Evolutionary conservation across 2,113 vertebrate species (phyloP).

Genomic region (Tylochromis polylepis): DNA sequence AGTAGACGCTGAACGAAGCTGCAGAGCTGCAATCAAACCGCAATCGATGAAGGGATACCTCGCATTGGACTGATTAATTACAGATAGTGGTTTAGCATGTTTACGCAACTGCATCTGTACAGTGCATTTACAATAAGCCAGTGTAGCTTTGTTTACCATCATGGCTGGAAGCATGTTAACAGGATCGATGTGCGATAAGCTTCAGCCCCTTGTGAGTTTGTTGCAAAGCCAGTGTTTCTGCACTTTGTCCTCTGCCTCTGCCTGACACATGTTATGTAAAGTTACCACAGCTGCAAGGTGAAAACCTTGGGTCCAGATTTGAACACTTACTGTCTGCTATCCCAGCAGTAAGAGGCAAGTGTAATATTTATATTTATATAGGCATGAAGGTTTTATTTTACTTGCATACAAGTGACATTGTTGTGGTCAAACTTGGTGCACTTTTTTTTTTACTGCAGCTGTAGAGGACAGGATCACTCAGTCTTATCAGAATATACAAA

Average conservation of each 20-base stretch:
- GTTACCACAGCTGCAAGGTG: background rate
- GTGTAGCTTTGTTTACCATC: background rate
- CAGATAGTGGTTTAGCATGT: constrained; percentile 28
- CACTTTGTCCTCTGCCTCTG: background rate
- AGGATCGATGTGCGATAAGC: constrained; percentile 22
- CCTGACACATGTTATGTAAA: background rate
- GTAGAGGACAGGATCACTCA: background rate
- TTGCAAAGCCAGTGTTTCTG: background rate
- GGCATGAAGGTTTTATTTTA: background rate
- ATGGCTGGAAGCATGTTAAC: background rate
- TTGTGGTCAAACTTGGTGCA: background rate
- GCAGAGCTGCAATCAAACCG: constrained; percentile 7
- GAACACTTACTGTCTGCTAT: background rate
- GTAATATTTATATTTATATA: too few relatives aligned
- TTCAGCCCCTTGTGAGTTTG: background rate
- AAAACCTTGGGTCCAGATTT: background rate
- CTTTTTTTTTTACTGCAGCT: background rate
- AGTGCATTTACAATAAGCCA: background rate
- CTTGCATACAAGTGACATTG: background rate
- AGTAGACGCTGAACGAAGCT: background rate
- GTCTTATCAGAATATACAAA: background rate
- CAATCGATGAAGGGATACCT: constrained; percentile 12
- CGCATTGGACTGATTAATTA: constrained; percentile 9
- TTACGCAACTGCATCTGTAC: background rate
- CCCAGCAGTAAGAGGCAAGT: background rate